Base-by-base conservation (phyloP, 2,797 vertebrate genomes). In the Linurgus olivaceus region DNA sequence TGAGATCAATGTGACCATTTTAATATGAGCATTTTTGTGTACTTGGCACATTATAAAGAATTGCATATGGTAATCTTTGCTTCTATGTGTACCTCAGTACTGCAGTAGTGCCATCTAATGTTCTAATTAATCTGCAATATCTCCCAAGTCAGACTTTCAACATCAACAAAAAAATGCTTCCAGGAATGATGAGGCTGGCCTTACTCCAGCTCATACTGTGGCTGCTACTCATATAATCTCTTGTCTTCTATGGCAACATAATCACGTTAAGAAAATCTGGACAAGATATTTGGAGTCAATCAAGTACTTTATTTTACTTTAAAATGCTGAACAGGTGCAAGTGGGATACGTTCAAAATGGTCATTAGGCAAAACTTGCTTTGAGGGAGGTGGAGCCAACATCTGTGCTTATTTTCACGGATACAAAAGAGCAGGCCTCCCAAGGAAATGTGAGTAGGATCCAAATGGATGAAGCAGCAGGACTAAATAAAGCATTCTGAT, bases 331-430 rank as follows among this genome's bases (percentile, higher is more conserved):
- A 97, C 98, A 98, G 98, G 98, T 99, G 98, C 98, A 98, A 98
- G 95, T 89, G 96, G 96, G 96, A 96, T 94, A 90, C 97, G 97
- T 98, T 97, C 97, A 98, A 98, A 98, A 97, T 98, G 97, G 98
- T 98, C 98, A 98, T 98, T 98, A 98, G 97, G 97, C 96, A 98
- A 97, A 98, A 98, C 97, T 98, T 96, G 91, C 97, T 98, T 98
- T 97, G 97, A 98, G 97, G 97, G 98, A 98, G 98, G 97, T 98
- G 95, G 97, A 97, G 96, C 95, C 94, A 98, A 98, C 98, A 98
- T 98, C 98, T 99, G 98, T 98, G 98, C 98, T 98, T 98, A 96
- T 98, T 98, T 98, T 98, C 57, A 92, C 94, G 70, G 86, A 93
- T 85, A 98, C 95, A 98, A 98, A 90, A 97, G 98, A 97, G 89